These are phyloP conservation scores for Hoplias malabaricus DNA, from an alignment of 2,113 vertebrate species.

Conservation along the genomic window DNA sequence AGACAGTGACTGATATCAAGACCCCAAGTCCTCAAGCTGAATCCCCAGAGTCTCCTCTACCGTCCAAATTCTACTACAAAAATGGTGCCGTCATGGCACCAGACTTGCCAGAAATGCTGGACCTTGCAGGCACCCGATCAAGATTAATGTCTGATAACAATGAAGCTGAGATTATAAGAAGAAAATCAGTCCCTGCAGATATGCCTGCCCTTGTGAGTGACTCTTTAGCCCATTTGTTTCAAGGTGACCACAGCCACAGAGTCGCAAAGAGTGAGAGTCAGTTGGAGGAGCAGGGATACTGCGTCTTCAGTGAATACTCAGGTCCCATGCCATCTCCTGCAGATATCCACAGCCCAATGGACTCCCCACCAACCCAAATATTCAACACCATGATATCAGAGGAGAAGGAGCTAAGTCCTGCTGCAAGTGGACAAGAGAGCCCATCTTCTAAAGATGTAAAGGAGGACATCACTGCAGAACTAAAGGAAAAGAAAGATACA, in stretches of 20 bases:
- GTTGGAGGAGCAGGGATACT: constrained; percentile 94
- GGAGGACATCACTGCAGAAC: constrained; percentile 51
- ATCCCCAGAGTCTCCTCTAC: constrained; percentile 79
- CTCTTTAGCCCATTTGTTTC: constrained; percentile 71
- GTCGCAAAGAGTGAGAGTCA: constrained; percentile 88
- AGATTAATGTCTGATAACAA: constrained; percentile 85
- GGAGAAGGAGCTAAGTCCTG: constrained; percentile 66
- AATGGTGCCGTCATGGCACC: constrained; percentile 89
- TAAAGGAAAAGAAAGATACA: constrained; percentile 45
- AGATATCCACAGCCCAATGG: constrained; percentile 74
- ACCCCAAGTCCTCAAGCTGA: constrained; percentile 71
- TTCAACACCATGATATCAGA: constrained; percentile 73
- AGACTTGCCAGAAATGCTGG: constrained; percentile 96
- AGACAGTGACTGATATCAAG: constrained; percentile 54
- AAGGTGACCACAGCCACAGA: constrained; percentile 80
- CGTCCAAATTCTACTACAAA: constrained; percentile 82
- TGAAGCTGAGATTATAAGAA: constrained; percentile 80
- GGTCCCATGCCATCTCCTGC: constrained; percentile 95
- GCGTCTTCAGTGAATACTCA: constrained; percentile 98
- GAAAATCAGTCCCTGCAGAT: constrained; percentile 81
- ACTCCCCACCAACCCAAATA: constrained; percentile 58
- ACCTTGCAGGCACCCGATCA: constrained; percentile 87
- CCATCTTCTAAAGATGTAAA: constrained; percentile 5
- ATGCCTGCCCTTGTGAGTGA: constrained; percentile 71
- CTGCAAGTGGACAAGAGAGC: constrained; percentile 5